Conservation (phyloP, 2,888 invertebrate species). For the Sarcophaga subvicina region DNA sequence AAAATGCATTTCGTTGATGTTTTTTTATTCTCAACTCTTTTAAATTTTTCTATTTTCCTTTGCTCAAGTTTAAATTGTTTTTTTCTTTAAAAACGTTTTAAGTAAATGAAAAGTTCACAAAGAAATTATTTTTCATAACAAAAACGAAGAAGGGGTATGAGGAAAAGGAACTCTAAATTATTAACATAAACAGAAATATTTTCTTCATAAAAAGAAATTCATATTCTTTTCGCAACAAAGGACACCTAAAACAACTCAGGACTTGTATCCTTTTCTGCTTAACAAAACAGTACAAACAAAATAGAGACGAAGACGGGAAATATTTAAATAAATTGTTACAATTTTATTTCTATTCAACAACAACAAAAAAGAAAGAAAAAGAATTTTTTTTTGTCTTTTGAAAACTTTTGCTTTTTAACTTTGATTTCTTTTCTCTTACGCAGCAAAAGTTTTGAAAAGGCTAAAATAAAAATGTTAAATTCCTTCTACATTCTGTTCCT, state of each 20-base stretch:
- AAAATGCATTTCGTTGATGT: no score
- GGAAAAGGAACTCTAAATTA: not conserved
- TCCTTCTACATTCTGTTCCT: not conserved
- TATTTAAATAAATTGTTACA: constrained; percentile 55
- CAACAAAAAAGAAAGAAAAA: no score
- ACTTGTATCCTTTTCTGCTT: not conserved
- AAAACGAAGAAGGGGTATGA: no score
- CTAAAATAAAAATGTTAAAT: constrained; percentile 12
- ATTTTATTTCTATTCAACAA: constrained; percentile 48
- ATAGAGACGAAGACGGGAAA: not conserved
- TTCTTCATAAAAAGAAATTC: not conserved
- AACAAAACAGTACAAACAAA: not conserved
- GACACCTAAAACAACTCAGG: not conserved
- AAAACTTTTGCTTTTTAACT: constrained; percentile 57
- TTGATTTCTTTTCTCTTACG: constrained; percentile 31
- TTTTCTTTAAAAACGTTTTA: no score
- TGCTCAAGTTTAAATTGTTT: no score
- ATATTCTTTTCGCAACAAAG: not conserved
- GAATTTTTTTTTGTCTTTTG: not conserved
- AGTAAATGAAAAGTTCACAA: not conserved
- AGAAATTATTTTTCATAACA: not conserved
- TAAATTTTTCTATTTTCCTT: no score
- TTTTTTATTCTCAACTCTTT: no score
- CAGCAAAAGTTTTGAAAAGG: not conserved
- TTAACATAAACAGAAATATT: not conserved